A percentile compares a stretch with the other conserved stretches of the same genome.
Evolutionary conservation across 2,113 vertebrate genomes (phyloP).

Genomic region (Sylvilagus bachmani): DNA sequence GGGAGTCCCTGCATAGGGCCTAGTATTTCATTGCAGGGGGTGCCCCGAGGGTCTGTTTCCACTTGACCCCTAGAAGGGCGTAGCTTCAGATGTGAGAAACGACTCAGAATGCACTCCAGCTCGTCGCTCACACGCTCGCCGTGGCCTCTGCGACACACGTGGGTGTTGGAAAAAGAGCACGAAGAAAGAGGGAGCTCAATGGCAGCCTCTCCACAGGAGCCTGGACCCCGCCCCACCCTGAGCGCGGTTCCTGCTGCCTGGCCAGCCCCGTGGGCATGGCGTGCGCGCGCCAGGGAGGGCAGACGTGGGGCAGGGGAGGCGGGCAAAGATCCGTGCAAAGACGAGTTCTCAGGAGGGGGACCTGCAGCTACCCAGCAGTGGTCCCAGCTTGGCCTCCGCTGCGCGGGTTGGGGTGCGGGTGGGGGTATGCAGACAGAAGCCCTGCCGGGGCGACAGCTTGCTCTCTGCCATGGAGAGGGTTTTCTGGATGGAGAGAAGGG

Average conservation of each 20-base stretch:
- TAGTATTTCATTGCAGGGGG: not conserved
- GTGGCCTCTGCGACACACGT: not conserved
- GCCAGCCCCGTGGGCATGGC: too few species aligned
- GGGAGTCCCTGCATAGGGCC: too few species aligned
- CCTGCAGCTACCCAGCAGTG: too few species aligned
- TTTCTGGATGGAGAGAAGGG: not conserved
- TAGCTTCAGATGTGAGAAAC: not conserved
- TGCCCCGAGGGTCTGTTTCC: not conserved
- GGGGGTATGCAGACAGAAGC: not conserved
- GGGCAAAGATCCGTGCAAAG: not conserved
- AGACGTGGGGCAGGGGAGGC: not conserved
- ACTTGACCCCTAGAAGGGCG: not conserved
- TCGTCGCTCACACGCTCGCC: not conserved
- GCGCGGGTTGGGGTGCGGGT: not conserved
- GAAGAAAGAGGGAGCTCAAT: too few species aligned
- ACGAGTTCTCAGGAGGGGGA: too few species aligned
- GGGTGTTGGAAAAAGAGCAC: not conserved
- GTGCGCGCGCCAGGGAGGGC: too few species aligned
- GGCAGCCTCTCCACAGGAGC: not conserved
- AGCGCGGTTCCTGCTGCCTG: too few species aligned
- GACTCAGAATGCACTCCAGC: not conserved
- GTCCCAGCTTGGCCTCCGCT: too few species aligned
- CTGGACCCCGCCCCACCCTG: too few species aligned
- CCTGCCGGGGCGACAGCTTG: rapidly evolving
- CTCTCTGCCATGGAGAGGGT: not conserved